These are phyloP conservation scores for Acanthurus leucopareius DNA, from an alignment of 2,797 vertebrate species.

Conservation along the genomic window DNA sequence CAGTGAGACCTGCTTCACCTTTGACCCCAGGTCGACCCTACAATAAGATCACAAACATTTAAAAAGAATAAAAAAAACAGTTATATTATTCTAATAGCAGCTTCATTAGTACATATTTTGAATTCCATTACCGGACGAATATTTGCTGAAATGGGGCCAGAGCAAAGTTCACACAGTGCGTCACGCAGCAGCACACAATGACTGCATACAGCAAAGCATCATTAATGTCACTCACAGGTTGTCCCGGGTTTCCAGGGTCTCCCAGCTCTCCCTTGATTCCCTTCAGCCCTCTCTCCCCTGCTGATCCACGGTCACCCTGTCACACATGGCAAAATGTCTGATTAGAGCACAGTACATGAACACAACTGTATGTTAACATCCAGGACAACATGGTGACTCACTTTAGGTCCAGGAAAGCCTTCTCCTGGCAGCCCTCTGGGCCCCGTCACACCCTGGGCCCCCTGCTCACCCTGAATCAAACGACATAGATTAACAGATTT, in stretches of 20 bases:
- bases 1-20: slow-evolving; percentile 92
- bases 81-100: background rate
- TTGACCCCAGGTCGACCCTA: slow-evolving; percentile 89
- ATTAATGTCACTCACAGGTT: slow-evolving; percentile 82
- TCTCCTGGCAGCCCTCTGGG: slow-evolving; percentile 90
- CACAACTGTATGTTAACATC: background rate
- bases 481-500: background rate
- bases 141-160: background rate
- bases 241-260: slow-evolving; percentile 86
- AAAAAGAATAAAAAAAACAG: background rate
- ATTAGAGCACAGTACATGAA: background rate
- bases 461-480: slow-evolving; percentile 89
- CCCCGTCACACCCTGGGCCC: slow-evolving; percentile 89
- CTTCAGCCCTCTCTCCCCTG: slow-evolving; percentile 90
- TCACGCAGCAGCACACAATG: background rate
- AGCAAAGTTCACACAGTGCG: background rate
- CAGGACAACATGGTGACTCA: slow-evolving; percentile 57
- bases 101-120: background rate
- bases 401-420: slow-evolving; percentile 91
- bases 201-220: background rate
- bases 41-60: slow-evolving; percentile 18
- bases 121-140: background rate
- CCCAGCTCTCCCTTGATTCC: slow-evolving; percentile 90
- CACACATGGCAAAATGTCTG: slow-evolving; percentile 7
- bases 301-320: slow-evolving; percentile 90